Percentiles rank a stretch among this genome's conserved stretches.
phyloP scores from a whole-genome alignment of 1,140 invertebrate genomes.

The Platorchestia sp. region DNA sequence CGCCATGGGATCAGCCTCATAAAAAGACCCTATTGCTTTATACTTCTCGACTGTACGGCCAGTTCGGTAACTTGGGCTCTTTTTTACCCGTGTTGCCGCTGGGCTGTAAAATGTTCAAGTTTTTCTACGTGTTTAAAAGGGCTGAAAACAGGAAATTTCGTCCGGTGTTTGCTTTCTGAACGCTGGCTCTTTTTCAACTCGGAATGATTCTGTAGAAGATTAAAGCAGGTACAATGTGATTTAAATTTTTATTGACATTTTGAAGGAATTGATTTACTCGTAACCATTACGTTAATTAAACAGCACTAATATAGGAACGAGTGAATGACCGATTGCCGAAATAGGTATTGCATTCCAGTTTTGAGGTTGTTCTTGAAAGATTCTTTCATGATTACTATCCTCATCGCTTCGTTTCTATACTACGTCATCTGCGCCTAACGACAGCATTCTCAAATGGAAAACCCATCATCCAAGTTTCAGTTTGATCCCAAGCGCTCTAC shows the following conservation, averaged over 20 bases:
- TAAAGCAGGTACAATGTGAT: too few relatives aligned
- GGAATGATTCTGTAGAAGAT: too few relatives aligned
- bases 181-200: too few relatives aligned
- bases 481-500: not conserved
- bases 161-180: not conserved
- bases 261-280: too few relatives aligned
- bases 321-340: too few relatives aligned
- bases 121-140: not conserved
- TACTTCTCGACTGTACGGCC: not conserved
- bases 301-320: too few relatives aligned
- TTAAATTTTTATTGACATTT: too few relatives aligned
- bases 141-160: not conserved
- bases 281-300: too few relatives aligned
- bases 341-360: too few relatives aligned
- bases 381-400: too few relatives aligned
- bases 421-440: not conserved
- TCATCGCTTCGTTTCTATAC: too few relatives aligned
- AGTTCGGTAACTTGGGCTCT: not conserved
- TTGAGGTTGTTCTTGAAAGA: too few relatives aligned
- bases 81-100: not conserved
- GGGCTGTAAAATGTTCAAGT: not conserved
- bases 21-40: not conserved
- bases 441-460: not conserved
- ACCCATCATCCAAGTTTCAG: not conserved
- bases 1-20: not conserved